Conservation (phyloP, 2,113 vertebrate genomes). For the Lophotis ruficrista region DNA sequence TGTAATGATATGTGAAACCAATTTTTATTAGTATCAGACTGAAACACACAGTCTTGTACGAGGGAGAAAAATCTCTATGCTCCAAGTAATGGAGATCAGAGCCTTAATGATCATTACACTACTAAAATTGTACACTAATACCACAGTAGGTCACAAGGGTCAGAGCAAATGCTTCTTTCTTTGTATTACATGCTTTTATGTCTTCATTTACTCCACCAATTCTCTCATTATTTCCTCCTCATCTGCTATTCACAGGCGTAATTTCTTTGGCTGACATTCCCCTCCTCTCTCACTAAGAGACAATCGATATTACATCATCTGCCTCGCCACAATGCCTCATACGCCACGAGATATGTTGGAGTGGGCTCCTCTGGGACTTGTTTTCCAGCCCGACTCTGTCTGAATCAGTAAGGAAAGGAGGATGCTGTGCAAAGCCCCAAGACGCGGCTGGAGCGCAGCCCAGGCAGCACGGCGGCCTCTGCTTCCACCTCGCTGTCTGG, state of each 20-base stretch:
- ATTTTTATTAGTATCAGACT: conserved; percentile 47
- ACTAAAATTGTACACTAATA: conserved; percentile 53
- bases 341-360: conserved; percentile 59
- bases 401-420: conserved; percentile 47
- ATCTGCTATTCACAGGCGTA: conserved; percentile 62
- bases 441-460: conserved; percentile 40
- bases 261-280: conserved; percentile 65
- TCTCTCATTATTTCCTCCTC: conserved; percentile 68
- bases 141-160: conserved; percentile 3
- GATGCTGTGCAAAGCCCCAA: conserved; percentile 20
- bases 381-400: conserved; percentile 39
- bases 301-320: conserved; percentile 76
- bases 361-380: conserved; percentile 56
- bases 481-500: background rate
- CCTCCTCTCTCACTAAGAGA: conserved; percentile 69
- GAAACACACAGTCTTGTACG: background rate
- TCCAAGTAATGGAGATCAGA: conserved; percentile 46
- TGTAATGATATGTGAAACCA: conserved; percentile 46
- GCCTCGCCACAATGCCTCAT: conserved; percentile 54
- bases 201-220: conserved; percentile 68
- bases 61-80: conserved; percentile 45
- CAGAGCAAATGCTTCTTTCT: conserved; percentile 60
- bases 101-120: conserved; percentile 63
- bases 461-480: background rate
- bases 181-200: conserved; percentile 60